Conservation (phyloP, 2,888 invertebrate genomes). For the Drosophila subsilvestris region DNA sequence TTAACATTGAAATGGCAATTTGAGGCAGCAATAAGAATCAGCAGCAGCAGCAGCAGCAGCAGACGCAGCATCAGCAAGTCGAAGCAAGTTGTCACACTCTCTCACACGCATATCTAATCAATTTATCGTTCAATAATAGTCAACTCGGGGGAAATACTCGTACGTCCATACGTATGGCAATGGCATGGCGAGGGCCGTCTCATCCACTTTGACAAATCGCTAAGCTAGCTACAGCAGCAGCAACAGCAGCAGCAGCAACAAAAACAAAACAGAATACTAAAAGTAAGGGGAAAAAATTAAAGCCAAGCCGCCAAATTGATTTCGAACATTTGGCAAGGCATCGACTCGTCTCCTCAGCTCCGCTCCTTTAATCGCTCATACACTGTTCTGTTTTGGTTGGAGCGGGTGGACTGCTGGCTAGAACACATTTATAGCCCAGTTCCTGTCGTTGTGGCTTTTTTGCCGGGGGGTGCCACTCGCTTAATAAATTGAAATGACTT, state of each 20-base stretch:
- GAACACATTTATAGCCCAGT: slow-evolving; percentile 31
- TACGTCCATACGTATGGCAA: background rate
- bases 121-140: slow-evolving; percentile 81
- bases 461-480: slow-evolving; percentile 52
- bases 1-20: slow-evolving; percentile 82
- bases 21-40: slow-evolving; percentile 73
- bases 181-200: slow-evolving; percentile 19
- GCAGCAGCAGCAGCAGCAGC: slow-evolving; percentile 40
- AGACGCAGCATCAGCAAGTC: slow-evolving; percentile 33
- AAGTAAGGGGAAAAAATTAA: slow-evolving; percentile 33
- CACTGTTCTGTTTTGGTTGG: background rate
- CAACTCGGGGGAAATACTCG: slow-evolving; percentile 57
- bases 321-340: slow-evolving; percentile 21
- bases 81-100: slow-evolving; percentile 43
- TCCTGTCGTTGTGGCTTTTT: slow-evolving; percentile 46
- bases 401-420: slow-evolving; percentile 5
- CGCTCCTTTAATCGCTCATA: slow-evolving; percentile 16
- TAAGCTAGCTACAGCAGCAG: slow-evolving; percentile 25
- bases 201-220: slow-evolving; percentile 76
- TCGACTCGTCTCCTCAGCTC: background rate
- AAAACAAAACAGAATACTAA: slow-evolving; percentile 6
- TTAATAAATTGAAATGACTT: slow-evolving; percentile 79
- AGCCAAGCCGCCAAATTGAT: slow-evolving; percentile 45
- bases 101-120: slow-evolving; percentile 74
- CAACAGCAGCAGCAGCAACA: slow-evolving; percentile 14